phyloP scores from a whole-genome alignment of 2,113 vertebrate genomes.

The Peromyscus leucopus region DNA sequence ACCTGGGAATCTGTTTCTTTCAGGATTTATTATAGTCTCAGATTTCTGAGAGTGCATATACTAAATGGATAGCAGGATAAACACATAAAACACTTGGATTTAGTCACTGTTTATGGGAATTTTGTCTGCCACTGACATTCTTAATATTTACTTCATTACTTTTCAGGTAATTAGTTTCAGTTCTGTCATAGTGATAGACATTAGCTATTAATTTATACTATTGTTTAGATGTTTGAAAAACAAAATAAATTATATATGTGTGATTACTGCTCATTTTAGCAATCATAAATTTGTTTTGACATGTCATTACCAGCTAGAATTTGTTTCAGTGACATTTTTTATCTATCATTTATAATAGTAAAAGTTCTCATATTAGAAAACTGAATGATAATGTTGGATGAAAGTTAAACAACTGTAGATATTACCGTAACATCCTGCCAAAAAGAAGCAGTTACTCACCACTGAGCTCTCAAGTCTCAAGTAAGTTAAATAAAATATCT shows the following conservation, averaged over 20 bases:
- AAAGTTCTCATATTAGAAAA: constrained; percentile 64
- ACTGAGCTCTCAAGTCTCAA: neutral
- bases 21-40: neutral
- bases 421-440: neutral
- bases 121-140: constrained; percentile 25
- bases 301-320: constrained; percentile 48
- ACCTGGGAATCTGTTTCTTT: neutral
- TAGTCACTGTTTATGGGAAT: constrained; percentile 53
- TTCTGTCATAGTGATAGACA: constrained; percentile 58
- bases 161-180: constrained; percentile 71
- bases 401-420: constrained; percentile 50
- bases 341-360: constrained; percentile 30
- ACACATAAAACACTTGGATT: constrained; percentile 25
- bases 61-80: constrained; percentile 20
- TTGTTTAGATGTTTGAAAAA: constrained; percentile 64
- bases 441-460: neutral
- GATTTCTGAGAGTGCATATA: neutral
- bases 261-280: constrained; percentile 61
- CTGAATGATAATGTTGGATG: constrained; percentile 3
- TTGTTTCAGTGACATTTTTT: constrained; percentile 61
- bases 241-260: constrained; percentile 56
- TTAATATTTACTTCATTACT: constrained; percentile 53
- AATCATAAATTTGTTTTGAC: constrained; percentile 64
- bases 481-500: neutral
- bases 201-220: constrained; percentile 60